Conservation (phyloP, 2,797 vertebrate genomes). For the Poecilia picta region DNA sequence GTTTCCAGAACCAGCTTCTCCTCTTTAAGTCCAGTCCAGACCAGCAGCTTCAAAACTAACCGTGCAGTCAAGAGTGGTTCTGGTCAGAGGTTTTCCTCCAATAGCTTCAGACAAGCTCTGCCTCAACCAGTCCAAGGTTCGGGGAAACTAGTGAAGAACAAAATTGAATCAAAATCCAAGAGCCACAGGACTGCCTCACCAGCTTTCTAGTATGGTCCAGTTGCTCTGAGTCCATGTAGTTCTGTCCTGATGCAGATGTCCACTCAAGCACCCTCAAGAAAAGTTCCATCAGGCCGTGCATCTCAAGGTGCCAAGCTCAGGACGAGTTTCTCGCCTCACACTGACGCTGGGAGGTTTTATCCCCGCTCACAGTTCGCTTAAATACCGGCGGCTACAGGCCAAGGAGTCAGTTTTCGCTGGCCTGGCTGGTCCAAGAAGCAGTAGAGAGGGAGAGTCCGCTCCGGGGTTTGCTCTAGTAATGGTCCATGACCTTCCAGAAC, state of each 20-base stretch:
- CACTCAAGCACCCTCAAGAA: conserved; percentile 5
- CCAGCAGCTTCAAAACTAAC: background rate
- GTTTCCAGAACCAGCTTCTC: conserved; percentile 50
- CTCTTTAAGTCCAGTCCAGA: conserved; percentile 4
- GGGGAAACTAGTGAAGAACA: background rate
- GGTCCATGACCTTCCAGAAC: conserved; percentile 20
- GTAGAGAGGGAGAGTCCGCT: background rate
- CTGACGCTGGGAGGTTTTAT: fast-evolving
- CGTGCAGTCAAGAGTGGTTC: background rate
- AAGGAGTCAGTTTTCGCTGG: background rate
- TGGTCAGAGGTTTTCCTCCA: background rate
- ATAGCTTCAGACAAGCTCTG: background rate
- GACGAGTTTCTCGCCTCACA: background rate
- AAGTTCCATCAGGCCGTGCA: background rate
- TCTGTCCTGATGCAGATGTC: background rate
- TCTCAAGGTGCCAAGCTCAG: background rate
- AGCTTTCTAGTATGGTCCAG: background rate
- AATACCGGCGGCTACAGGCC: background rate
- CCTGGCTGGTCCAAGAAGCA: background rate
- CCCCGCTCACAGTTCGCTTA: fast-evolving
- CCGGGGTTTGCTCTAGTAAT: background rate
- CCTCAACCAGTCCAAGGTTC: background rate
- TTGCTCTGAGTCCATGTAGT: fast-evolving
- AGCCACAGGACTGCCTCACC: fast-evolving
- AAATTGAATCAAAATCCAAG: background rate